Evolutionary conservation across 2,113 vertebrate species (phyloP).

Genomic region (Polypterus bichir): DNA sequence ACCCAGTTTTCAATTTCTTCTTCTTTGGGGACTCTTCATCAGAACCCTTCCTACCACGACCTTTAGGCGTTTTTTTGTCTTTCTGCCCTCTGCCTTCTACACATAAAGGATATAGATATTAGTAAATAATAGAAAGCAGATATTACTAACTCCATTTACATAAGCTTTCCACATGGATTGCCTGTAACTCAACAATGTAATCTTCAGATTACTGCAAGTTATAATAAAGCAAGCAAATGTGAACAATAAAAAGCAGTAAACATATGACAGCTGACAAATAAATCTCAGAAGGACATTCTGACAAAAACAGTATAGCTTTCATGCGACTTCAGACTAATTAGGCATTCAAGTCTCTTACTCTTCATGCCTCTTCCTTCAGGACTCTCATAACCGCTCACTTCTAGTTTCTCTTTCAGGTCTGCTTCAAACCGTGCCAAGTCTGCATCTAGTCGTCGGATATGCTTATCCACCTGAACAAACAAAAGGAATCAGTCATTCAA

Average conservation of each 20-base stretch:
- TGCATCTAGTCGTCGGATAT: conserved; percentile 87
- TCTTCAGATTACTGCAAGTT: too few species aligned
- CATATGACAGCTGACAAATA: too few species aligned
- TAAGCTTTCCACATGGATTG: too few species aligned
- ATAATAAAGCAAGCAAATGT: too few species aligned
- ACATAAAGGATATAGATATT: conserved; percentile 2
- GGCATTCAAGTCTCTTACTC: conserved; percentile 46
- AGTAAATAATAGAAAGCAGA: too few species aligned
- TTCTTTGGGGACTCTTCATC: conserved; percentile 88
- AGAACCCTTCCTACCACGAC: conserved; percentile 68
- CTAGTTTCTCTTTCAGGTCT: conserved; percentile 91
- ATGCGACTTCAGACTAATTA: not conserved
- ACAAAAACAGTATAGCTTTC: not conserved
- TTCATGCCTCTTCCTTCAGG: conserved; percentile 60
- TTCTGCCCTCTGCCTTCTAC: conserved; percentile 70
- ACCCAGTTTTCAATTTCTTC: conserved; percentile 90
- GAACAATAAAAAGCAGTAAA: too few species aligned
- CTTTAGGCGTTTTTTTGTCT: conserved; percentile 75
- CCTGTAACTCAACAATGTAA: too few species aligned
- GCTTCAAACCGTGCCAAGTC: conserved; percentile 92
- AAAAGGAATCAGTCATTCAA: not conserved
- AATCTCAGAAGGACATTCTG: too few species aligned
- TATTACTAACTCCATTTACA: not conserved
- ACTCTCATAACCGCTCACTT: conserved; percentile 74
- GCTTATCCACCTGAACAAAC: conserved; percentile 78